These are phyloP conservation scores for Misgurnus mizolepis DNA, from an alignment of 2,113 vertebrate genomes.

Conservation along the genomic window DNA sequence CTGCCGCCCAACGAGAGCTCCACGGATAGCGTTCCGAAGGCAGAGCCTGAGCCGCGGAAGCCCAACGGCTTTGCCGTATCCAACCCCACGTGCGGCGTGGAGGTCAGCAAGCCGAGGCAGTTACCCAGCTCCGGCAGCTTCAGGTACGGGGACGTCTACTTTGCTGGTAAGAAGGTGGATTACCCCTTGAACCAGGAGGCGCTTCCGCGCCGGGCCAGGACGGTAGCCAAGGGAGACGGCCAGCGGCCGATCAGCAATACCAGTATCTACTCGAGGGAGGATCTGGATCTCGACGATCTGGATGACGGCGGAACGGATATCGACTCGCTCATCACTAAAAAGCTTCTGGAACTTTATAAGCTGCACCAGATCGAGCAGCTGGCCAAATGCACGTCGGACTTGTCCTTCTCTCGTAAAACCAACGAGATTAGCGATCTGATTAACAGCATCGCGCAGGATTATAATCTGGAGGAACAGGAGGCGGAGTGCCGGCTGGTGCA, in stretches of 20 bases:
- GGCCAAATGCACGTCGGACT: conserved; percentile 96
- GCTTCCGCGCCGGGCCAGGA: conserved; percentile 68
- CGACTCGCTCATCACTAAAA: conserved; percentile 93
- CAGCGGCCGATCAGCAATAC: conserved; percentile 87
- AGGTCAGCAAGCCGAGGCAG: conserved; percentile 69
- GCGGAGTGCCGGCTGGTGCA: conserved; percentile 94
- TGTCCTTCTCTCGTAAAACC: conserved; percentile 94
- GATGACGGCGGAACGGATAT: conserved; percentile 89
- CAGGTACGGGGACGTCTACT: conserved; percentile 88
- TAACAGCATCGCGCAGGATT: conserved; percentile 96
- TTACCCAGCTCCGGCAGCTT: conserved; percentile 82
- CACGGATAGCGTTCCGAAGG: conserved; percentile 74
- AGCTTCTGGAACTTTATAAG: conserved; percentile 95
- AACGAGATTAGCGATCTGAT: conserved; percentile 98
- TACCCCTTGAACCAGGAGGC: conserved; percentile 53
- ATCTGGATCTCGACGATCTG: conserved; percentile 85
- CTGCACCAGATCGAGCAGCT: conserved; percentile 97
- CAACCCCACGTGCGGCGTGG: conserved; percentile 74
- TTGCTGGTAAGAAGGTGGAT: conserved; percentile 86
- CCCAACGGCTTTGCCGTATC: conserved; percentile 75
- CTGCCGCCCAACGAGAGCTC: conserved; percentile 82
- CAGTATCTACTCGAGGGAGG: conserved; percentile 81
- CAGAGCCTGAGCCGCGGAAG: conserved; percentile 65
- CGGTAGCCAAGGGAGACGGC: conserved; percentile 80
- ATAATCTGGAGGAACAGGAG: conserved; percentile 95